Evolutionary conservation across 2,797 vertebrate genomes (phyloP), one percentile per base, ranked within the genome.

Genomic region (Anguilla obscura): DNA sequence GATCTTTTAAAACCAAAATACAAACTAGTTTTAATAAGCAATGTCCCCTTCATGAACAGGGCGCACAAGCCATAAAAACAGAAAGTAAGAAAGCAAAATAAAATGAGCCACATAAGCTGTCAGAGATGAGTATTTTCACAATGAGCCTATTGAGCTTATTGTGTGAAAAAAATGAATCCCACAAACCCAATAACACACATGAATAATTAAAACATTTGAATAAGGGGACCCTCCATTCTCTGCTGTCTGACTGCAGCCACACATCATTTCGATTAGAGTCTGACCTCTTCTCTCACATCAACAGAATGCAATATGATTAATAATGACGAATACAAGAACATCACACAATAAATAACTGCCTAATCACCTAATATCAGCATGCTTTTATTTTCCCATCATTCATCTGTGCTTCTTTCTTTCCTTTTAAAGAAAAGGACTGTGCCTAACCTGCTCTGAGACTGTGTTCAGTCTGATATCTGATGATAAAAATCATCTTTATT

Each of bases 151-250:
- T 85, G 33, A 86, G 9, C 45, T 82, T 66, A 80, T 79, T 79
- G 45, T 36, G 60, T 45, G 48, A 5, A 66, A 66, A 18, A 30
- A 79, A 33, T 18, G 56, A 52, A 30, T 79, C 58, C 21, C 21
- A 86, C 50, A 45, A 88, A 86, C 36, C 7, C 87, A 82, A 88
- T 58, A 86, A 88, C 66, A 63, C 7, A 10, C 87, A 58, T 85
- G 52, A 85, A 86, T 85, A 76, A 85, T 66, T 63, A 33, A 83
- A 84, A 54, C 58, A 54, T 86, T 58, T 9, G 30, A 86, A 69
- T n/a, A 33, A 16, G 4, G 52, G 88, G 48, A 24, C 16, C 24
- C 16, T 63, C 84, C 54, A 40, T 52, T 56, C 85, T 69, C 58
- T 66, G 52, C 52, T 50, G 30, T n/a, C 71, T 50, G 33, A 63